Evolutionary conservation across 2,113 vertebrate genomes (phyloP), one percentile per base, ranked within the genome.

Genomic region (Axis porcinus): DNA sequence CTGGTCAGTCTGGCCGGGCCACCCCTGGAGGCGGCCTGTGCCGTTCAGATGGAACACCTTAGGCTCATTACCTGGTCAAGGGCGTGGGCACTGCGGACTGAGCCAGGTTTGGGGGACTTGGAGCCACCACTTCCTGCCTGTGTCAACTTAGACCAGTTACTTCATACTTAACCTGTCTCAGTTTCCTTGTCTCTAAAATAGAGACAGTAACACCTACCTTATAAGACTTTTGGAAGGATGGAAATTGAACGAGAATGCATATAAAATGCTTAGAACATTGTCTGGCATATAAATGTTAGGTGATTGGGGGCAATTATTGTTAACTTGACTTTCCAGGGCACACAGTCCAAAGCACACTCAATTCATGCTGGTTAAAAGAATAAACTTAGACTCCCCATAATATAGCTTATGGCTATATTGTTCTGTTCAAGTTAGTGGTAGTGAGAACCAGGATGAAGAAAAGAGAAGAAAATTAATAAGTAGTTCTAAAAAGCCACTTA

Each of bases 401-500:
- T 23, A 43, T 43, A 76, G 19, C 19, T 1, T n/a, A 1, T 9
- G 45, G 43, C 33, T 50, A 1, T 47, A 2, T 57, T 8, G 28
- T 2, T 57, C 70, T 58, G 47, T 47, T 78, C 91, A 40, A 5
- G 10, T 92, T 67, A 57, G 3, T 60, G 76, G 12, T 33, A 23
- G 52, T 92, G 33, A 94, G 60, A 86, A 45, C 30, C 23, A 30
- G 45, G 23, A 67, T 67, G 55, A 57, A 40, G 54, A 40, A 67
- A 94, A 27, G 43, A 40, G 50, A 76, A 79, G 25, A 67, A 55
- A 88, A 67, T 81, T 54, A 83, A 89, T 54, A 54, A 89, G 70
- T 57, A 58, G 74, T 27, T 30, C 45, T 64, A 43, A 55, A 55
- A 82, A 67, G 27, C 70, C 79, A 82, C 70, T 52, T 40, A 50